These are phyloP conservation scores for Leptocoma aspasia DNA, from an alignment of 2,113 vertebrate species.

Conservation along the genomic window DNA sequence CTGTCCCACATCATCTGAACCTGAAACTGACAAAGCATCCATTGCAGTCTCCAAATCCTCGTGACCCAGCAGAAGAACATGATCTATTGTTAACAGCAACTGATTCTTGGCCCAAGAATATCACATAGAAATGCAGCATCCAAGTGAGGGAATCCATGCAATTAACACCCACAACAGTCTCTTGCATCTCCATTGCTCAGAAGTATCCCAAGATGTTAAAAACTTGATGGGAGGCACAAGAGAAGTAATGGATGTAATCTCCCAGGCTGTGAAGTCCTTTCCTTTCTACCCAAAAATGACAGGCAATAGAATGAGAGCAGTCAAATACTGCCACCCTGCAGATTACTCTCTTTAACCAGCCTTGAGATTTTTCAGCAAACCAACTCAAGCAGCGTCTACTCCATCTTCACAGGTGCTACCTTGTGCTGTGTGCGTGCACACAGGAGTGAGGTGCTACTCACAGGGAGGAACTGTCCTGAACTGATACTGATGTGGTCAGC, in stretches of 20 bases:
- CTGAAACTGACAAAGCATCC: not conserved
- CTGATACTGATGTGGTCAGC: not conserved
- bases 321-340: not conserved
- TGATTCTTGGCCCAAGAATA: not conserved
- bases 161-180: not conserved
- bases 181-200: not conserved
- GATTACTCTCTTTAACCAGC: not conserved
- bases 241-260: not conserved
- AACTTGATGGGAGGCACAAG: not conserved
- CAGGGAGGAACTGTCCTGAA: not conserved
- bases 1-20: not conserved
- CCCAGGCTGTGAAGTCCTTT: not conserved
- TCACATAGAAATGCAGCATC: not conserved
- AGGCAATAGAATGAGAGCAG: not conserved
- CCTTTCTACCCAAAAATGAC: not conserved
- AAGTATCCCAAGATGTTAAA: not conserved
- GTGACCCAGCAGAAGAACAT: not conserved
- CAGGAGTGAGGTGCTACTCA: not conserved
- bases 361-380: not conserved
- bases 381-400: not conserved
- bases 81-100: not conserved
- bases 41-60: not conserved
- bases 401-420: not conserved
- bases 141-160: not conserved
- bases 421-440: not conserved